A percentile compares a stretch with the other conserved stretches of the same genome.
phyloP scores from a whole-genome alignment of 2,888 invertebrate species.

The Galerucella nymphaeae region DNA sequence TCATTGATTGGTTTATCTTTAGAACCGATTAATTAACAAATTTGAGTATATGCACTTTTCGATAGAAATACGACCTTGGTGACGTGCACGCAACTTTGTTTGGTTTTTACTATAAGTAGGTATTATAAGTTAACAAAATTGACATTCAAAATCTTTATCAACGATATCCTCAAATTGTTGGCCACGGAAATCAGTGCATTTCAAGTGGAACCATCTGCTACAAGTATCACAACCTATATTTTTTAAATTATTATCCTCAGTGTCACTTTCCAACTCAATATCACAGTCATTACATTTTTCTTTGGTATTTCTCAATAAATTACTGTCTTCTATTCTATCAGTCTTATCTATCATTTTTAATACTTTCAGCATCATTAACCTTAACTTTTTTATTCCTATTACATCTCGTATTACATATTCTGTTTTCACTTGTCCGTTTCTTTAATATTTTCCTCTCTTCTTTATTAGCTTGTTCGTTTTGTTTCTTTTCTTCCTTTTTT shows the following conservation, averaged over 20 bases:
- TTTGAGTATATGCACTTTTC: too few relatives aligned
- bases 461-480: background rate
- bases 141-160: constrained; percentile 8
- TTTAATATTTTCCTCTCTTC: background rate
- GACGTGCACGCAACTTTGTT: too few relatives aligned
- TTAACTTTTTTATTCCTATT: constrained; percentile 1
- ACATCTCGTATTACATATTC: constrained; percentile 4
- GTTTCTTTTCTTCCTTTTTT: background rate
- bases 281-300: background rate
- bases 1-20: too few relatives aligned
- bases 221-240: constrained; percentile 16
- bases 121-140: constrained; percentile 10
- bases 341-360: too few relatives aligned
- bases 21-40: too few relatives aligned
- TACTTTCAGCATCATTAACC: too few relatives aligned
- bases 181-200: constrained; percentile 16
- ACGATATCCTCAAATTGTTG: constrained; percentile 4
- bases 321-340: too few relatives aligned
- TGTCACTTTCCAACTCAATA: constrained; percentile 6
- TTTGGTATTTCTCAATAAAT: too few relatives aligned
- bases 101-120: too few relatives aligned
- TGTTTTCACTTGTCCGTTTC: background rate
- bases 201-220: constrained; percentile 11
- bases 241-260: constrained; percentile 10
- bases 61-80: too few relatives aligned